phyloP scores from a whole-genome alignment of 2,113 vertebrate genomes.

The Macquaria australasica region DNA sequence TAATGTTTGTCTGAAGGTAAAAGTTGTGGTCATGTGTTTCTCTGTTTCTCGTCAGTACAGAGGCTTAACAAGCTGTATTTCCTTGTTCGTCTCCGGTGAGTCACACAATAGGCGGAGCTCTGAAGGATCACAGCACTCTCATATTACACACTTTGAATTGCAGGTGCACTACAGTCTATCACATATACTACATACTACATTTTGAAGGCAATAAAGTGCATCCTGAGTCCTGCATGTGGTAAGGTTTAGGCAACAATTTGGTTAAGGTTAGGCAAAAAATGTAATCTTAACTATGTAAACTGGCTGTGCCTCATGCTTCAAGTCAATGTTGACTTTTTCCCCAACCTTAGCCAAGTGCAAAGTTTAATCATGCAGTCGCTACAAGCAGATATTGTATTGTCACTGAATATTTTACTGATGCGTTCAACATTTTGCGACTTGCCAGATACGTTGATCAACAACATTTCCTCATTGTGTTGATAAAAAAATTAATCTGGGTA shows the following conservation, averaged over 20 bases:
- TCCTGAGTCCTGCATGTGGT: too few relatives aligned
- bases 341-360: too few relatives aligned
- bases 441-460: too few relatives aligned
- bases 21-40: too few relatives aligned
- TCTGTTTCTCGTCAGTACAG: not conserved
- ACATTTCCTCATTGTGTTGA: too few relatives aligned
- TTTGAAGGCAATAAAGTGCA: too few relatives aligned
- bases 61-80: not conserved
- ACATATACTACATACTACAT: not conserved
- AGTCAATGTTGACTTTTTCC: not conserved
- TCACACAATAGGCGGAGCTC: slow-evolving; percentile 13
- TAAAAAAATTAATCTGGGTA: too few relatives aligned
- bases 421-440: too few relatives aligned
- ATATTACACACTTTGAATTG: not conserved
- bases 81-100: slow-evolving; percentile 17
- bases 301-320: not conserved
- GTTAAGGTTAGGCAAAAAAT: not conserved
- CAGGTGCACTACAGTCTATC: not conserved
- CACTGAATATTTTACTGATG: too few relatives aligned
- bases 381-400: not conserved
- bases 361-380: not conserved
- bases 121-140: not conserved
- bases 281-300: too few relatives aligned
- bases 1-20: not conserved
- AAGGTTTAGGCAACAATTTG: too few relatives aligned